Conservation (phyloP, 2,888 invertebrate genomes). For the Masnerella sp. region DNA sequence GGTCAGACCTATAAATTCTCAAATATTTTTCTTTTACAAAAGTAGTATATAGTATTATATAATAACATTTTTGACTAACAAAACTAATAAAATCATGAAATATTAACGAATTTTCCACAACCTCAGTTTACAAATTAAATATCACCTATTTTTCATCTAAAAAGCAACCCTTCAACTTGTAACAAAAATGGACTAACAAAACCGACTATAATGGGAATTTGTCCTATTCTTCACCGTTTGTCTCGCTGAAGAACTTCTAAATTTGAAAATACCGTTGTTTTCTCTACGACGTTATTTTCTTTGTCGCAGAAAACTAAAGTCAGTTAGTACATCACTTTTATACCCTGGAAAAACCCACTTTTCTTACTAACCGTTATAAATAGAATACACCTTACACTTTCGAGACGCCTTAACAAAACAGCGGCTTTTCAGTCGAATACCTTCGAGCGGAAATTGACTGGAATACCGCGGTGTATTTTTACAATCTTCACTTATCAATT, state of each 20-base stretch:
- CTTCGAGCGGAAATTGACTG: not conserved
- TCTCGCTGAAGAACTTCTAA: conserved; percentile 19
- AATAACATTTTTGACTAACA: too few relatives aligned
- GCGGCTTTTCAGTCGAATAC: conserved; percentile 15
- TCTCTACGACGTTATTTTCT: too few relatives aligned
- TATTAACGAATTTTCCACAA: too few relatives aligned
- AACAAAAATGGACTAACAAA: not conserved
- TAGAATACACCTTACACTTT: conserved; percentile 17
- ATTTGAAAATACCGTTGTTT: conserved; percentile 17
- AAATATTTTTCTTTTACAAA: too few relatives aligned
- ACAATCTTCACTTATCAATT: conserved; percentile 6
- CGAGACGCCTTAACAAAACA: conserved; percentile 5
- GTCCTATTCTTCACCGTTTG: not conserved
- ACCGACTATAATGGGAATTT: too few relatives aligned
- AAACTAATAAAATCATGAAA: too few relatives aligned
- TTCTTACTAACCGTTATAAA: conserved; percentile 23
- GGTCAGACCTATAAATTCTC: too few relatives aligned
- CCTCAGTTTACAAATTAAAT: too few relatives aligned
- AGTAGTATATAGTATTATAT: too few relatives aligned
- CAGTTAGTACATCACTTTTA: conserved; percentile 24
- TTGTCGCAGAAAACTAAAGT: not conserved
- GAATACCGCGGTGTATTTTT: conserved; percentile 3
- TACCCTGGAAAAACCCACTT: conserved; percentile 9
- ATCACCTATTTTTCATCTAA: too few relatives aligned
- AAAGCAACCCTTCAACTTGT: too few relatives aligned